These are phyloP conservation scores for Hypocryptadius cinnamomeus DNA, from an alignment of 2,113 vertebrate genomes.

Conservation along the genomic window DNA sequence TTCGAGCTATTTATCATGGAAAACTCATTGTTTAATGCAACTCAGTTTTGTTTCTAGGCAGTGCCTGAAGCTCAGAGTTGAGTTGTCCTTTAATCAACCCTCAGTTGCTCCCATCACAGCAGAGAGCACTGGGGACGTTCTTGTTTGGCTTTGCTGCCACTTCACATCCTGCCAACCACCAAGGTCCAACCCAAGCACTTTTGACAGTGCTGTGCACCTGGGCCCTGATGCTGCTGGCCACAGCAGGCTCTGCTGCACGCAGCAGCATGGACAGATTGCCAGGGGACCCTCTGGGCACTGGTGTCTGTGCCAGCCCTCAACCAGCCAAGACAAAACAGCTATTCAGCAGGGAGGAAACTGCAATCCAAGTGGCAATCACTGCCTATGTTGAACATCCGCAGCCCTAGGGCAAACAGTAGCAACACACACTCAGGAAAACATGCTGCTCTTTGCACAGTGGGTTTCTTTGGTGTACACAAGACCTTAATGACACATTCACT, in stretches of 20 bases:
- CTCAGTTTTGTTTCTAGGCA: conserved; percentile 12
- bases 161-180: background rate
- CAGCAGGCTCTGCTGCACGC: background rate
- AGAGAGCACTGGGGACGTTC: background rate
- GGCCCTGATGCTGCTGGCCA: background rate
- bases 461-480: background rate
- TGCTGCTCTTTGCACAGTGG: background rate
- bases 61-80: background rate
- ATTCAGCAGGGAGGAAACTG: background rate
- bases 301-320: background rate
- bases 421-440: background rate
- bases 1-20: background rate
- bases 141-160: background rate
- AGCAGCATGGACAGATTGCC: background rate
- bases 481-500: background rate
- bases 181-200: background rate
- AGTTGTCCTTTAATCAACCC: background rate
- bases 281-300: background rate
- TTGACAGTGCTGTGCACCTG: background rate
- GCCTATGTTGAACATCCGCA: background rate
- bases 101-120: accelerated
- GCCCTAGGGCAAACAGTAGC: background rate
- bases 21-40: background rate
- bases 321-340: background rate
- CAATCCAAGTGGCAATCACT: background rate